Conservation (phyloP, 2,113 vertebrate genomes). For the Morone saxatilis region DNA sequence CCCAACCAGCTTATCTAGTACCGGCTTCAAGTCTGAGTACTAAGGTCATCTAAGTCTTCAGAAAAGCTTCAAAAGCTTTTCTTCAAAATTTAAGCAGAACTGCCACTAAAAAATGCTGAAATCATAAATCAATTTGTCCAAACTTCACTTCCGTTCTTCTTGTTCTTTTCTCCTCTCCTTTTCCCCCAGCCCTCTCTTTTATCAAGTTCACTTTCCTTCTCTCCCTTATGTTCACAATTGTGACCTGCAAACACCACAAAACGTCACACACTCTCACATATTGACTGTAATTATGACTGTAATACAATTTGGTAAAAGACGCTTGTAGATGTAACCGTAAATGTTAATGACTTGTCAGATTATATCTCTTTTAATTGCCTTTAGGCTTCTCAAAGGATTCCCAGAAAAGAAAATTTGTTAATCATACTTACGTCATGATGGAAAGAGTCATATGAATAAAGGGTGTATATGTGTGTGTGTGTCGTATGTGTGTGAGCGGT, state of each 20-base stretch:
- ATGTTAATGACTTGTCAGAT: not conserved
- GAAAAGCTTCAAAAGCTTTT: not conserved
- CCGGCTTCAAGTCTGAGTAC: not conserved
- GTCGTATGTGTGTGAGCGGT: not conserved
- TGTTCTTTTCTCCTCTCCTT: not conserved
- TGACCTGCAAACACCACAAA: not conserved
- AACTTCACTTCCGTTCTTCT: not conserved
- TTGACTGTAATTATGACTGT: too few relatives aligned
- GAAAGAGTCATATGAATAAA: conserved; percentile 25
- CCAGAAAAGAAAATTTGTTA: conserved; percentile 3
- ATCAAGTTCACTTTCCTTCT: not conserved
- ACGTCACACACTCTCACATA: not conserved
- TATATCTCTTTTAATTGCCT: not conserved
- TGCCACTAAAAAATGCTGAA: not conserved
- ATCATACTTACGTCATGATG: conserved; percentile 24
- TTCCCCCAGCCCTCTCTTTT: not conserved
- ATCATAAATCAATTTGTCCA: too few relatives aligned
- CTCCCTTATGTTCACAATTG: not conserved
- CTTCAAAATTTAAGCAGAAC: not conserved
- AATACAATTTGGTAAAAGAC: not conserved
- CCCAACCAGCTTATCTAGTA: not conserved
- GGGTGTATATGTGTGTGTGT: not conserved
- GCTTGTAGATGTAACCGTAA: not conserved
- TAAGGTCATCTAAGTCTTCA: not conserved
- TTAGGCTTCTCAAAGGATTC: conserved; percentile 18